phyloP scores from a whole-genome alignment of 2,113 vertebrate genomes.

The Regulus satrapa region DNA sequence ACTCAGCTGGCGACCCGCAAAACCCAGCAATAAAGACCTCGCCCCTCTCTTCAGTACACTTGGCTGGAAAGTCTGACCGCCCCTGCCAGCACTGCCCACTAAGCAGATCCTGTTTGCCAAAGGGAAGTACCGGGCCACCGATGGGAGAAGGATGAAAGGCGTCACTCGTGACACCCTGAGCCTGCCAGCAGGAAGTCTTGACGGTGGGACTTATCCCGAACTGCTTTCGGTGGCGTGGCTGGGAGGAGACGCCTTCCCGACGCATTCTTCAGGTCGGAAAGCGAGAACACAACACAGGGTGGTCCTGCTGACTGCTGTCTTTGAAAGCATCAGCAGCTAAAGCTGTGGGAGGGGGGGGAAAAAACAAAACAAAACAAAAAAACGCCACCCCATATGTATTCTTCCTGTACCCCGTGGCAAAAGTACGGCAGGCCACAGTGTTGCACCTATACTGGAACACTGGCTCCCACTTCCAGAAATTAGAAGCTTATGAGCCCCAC shows the following conservation, averaged over 20 bases:
- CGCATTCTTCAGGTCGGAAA: accelerated
- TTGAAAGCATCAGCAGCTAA: background rate
- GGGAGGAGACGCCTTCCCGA: background rate
- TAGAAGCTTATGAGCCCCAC: background rate
- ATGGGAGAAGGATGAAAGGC: background rate
- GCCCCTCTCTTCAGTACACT: background rate
- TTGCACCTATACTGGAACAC: accelerated
- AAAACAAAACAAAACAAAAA: background rate
- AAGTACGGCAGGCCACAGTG: background rate
- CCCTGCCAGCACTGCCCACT: background rate
- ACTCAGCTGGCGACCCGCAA: accelerated
- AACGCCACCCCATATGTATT: accelerated
- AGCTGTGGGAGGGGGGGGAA: accelerated
- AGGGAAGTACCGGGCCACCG: background rate
- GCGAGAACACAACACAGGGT: accelerated
- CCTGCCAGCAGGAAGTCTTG: background rate
- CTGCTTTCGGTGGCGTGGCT: accelerated
- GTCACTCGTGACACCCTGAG: background rate
- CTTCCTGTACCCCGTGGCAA: background rate
- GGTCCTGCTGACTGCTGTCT: background rate
- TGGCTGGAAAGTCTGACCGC: background rate
- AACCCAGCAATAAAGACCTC: background rate
- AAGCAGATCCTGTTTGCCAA: background rate
- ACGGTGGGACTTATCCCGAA: background rate
- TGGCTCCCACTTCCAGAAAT: background rate